These are phyloP conservation scores for Leptobrachium leishanense DNA, from an alignment of 2,113 vertebrate species.

Conservation along the genomic window DNA sequence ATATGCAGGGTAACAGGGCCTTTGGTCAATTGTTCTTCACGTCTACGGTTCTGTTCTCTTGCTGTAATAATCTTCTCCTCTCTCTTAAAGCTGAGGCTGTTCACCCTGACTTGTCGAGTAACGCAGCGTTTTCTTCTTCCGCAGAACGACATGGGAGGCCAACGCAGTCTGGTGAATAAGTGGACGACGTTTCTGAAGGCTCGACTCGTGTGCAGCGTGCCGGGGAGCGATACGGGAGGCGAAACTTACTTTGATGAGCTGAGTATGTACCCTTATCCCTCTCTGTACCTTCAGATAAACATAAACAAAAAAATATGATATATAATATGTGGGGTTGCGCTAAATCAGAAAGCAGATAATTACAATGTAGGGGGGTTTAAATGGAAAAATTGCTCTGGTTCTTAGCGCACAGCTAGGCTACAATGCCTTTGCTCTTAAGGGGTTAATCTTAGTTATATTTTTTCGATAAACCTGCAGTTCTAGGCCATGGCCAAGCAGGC, in stretches of 20 bases:
- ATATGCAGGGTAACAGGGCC: constrained; percentile 81
- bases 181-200: constrained; percentile 98
- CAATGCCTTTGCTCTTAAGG: too few relatives aligned
- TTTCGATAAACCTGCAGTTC: too few relatives aligned
- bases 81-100: too few relatives aligned
- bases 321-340: too few relatives aligned
- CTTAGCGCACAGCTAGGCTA: too few relatives aligned
- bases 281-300: neutral
- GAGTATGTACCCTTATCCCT: constrained; percentile 72
- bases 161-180: constrained; percentile 94
- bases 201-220: constrained; percentile 85
- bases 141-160: constrained; percentile 92
- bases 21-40: neutral
- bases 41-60: neutral
- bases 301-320: too few relatives aligned
- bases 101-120: neutral
- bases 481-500: too few relatives aligned
- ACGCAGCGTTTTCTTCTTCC: constrained; percentile 5
- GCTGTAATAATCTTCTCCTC: neutral
- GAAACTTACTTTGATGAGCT: constrained; percentile 93
- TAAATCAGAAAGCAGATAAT: too few relatives aligned
- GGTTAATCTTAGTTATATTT: too few relatives aligned
- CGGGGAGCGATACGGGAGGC: constrained; percentile 75
- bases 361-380: too few relatives aligned
- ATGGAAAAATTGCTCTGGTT: too few relatives aligned